Base-by-base conservation (phyloP, 2,797 vertebrate species). In the Heteromormyrus szaboi region DNA sequence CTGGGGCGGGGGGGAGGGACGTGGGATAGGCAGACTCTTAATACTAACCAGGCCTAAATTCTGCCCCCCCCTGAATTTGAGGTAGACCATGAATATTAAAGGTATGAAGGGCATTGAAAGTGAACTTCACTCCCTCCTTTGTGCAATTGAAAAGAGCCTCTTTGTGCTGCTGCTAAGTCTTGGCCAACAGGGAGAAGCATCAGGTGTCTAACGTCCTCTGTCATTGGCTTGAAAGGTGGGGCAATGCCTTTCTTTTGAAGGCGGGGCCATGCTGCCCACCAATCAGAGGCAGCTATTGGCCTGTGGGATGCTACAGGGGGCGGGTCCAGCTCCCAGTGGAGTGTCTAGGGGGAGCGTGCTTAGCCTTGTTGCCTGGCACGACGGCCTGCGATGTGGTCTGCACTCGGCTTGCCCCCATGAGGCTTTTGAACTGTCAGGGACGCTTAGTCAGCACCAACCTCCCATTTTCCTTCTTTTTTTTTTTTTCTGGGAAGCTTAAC, bases 11-110 rank as follows among this genome's bases (percentile, higher is more conserved):
- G 25, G 50, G 90, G 93, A 37, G 37, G 37, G 37, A 37, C 92
- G 90, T 89, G 93, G 94, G 92, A 93, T 90, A 91, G 93, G 83
- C 33, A 19, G 91, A 91, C 86, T 90, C 90, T 92, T 89, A 92
- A 92, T 93, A 92, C 93, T 91, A n/a, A 59, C 76, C 50, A 85
- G 56, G 46, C 88, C 90, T 92, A 91, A 92, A 90, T 92, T 90
- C 89, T 84, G 91, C 0, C 87, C 91, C 88, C 88, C 89, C 90
- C 76, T 89, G 93, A 92, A 93, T 92, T 90, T 56, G 90, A 91
- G 90, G 92, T 91, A 87, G 90, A 90, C 46, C 65, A 59, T 48
- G 91, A 92, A 89, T 92, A 91, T 92, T 92, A 90, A 93, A 59
- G 89, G 90, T 76, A 5, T 37, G 85, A 11, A 79, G 90, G 87